A percentile compares a stretch with the other conserved stretches of the same genome.
Evolutionary conservation across 2,797 vertebrate genomes (phyloP).

Genomic region (Borostomias antarcticus): DNA sequence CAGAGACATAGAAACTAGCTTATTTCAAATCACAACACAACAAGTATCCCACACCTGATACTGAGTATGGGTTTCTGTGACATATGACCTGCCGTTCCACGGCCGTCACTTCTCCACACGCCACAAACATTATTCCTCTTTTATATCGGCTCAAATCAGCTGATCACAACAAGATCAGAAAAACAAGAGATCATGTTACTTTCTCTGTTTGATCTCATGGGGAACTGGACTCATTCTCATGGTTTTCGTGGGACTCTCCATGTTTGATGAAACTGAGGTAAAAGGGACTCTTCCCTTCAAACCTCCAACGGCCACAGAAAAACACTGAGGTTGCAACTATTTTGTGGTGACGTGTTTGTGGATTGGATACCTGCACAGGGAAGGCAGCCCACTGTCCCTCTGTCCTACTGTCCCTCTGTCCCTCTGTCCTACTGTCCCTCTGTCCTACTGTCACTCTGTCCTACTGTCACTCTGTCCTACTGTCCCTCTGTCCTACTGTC

Average conservation of each 20-base stretch:
- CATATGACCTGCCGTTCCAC: not conserved
- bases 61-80: not conserved
- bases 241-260: too few species aligned
- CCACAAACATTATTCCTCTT: conserved; percentile 18
- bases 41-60: not conserved
- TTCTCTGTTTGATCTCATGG: not conserved
- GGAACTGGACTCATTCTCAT: too few species aligned
- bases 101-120: not conserved
- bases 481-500: too few species aligned
- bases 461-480: too few species aligned
- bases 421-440: too few species aligned
- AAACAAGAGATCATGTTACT: not conserved
- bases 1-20: not conserved
- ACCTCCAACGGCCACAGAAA: too few species aligned
- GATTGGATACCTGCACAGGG: not conserved
- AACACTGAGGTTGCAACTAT: too few species aligned
- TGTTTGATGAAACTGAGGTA: too few species aligned
- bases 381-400: conserved; percentile 5
- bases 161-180: conserved; percentile 9
- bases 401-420: too few species aligned
- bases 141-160: not conserved
- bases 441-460: conserved; percentile 23
- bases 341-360: too few species aligned
- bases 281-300: too few species aligned
- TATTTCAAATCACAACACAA: not conserved